Percentiles rank a stretch among this genome's conserved stretches.
phyloP scores from a whole-genome alignment of 2,888 invertebrate genomes.

The Atrina japonica region DNA sequence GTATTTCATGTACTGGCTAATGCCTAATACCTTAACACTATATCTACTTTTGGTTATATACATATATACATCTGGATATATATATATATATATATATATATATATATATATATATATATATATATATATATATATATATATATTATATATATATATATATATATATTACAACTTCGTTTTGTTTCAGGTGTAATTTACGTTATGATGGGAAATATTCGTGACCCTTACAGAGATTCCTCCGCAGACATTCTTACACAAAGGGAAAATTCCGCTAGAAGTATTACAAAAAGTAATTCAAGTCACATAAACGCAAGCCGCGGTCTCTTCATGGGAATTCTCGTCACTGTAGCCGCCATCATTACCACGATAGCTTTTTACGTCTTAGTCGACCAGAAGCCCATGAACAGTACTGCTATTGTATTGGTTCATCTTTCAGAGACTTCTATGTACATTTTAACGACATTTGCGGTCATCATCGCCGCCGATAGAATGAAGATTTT shows the following conservation, averaged over 20 bases:
- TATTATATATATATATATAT: no score
- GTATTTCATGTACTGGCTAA: no score
- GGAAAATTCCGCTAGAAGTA: background rate
- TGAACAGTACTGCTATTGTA: conserved; percentile 85
- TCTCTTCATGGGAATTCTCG: conserved; percentile 46
- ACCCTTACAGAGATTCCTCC: background rate
- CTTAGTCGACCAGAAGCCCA: conserved; percentile 83
- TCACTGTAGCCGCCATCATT: conserved; percentile 54
- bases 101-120: no score
- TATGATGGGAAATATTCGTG: conserved; percentile 30
- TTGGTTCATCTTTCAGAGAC: conserved; percentile 95
- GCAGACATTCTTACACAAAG: background rate
- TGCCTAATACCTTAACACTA: no score
- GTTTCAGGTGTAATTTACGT: conserved; percentile 26
- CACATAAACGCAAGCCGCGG: conserved; percentile 20
- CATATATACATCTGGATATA: no score
- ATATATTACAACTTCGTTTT: no score
- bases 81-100: no score
- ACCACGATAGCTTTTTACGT: conserved; percentile 94
- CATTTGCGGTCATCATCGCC: conserved; percentile 92
- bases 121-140: no score
- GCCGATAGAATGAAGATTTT: conserved; percentile 88
- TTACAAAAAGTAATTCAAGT: conserved; percentile 17
- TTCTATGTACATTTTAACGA: conserved; percentile 92
- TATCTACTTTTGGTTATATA: no score